Percentiles rank a stretch among this genome's conserved stretches.
phyloP scores from a whole-genome alignment of 2,888 invertebrate genomes.

The Hymenopus coronatus region DNA sequence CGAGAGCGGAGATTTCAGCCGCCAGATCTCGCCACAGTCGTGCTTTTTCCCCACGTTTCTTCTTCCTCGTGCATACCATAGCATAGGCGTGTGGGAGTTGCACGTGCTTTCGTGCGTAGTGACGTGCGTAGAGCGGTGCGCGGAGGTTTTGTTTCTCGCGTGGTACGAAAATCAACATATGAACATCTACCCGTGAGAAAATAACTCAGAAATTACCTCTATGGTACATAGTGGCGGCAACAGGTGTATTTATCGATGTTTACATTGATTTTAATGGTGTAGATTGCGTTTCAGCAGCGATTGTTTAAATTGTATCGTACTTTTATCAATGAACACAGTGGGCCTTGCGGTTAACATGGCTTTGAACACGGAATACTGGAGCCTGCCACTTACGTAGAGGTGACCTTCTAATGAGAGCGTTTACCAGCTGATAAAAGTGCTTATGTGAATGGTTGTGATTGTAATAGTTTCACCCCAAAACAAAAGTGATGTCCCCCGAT shows the following conservation, averaged over 20 bases:
- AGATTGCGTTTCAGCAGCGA: no score
- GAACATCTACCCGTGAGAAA: no score
- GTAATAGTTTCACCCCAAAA: conserved; percentile 52
- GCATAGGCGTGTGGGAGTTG: neutral
- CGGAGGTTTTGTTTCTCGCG: neutral
- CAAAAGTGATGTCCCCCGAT: conserved; percentile 26
- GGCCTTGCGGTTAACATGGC: neutral
- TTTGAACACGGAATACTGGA: neutral
- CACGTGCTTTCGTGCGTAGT: neutral
- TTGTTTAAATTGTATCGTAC: no score
- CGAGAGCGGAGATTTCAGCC: neutral
- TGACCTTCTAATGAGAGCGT: neutral
- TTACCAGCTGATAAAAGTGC: neutral
- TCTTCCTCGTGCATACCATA: neutral
- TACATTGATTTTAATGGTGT: no score
- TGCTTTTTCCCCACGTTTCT: neutral
- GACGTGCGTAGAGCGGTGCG: neutral
- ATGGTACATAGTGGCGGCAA: no score
- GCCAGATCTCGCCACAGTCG: neutral
- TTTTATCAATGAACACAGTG: no score
- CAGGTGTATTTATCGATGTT: no score
- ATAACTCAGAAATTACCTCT: no score
- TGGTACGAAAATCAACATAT: neutral
- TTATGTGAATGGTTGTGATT: conserved; percentile 61
- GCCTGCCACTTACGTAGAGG: neutral